Conservation (phyloP, 2,797 vertebrate genomes). For the Myoxocephalus aenaeus region DNA sequence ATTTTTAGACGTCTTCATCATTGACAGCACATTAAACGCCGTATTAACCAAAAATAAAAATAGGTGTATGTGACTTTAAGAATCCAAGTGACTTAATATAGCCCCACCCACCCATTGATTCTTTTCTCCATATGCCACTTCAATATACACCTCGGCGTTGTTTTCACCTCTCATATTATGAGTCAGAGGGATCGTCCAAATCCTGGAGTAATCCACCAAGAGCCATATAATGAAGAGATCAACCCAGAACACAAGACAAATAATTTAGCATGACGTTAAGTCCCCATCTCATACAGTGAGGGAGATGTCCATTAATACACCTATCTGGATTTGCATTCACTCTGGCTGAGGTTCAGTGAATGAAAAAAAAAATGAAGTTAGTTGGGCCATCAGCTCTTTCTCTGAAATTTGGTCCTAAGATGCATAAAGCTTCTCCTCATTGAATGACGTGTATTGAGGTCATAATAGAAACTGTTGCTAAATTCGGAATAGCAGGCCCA, state of each 20-base stretch:
- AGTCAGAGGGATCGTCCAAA: slow-evolving; percentile 83
- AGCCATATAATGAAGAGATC: slow-evolving; percentile 89
- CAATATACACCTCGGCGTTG: slow-evolving; percentile 38
- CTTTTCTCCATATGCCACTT: slow-evolving; percentile 39
- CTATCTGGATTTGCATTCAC: slow-evolving; percentile 82
- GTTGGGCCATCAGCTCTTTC: slow-evolving; percentile 76
- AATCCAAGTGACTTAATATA: slow-evolving; percentile 35
- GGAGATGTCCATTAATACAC: slow-evolving; percentile 84
- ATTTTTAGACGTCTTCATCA: not conserved
- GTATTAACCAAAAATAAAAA: slow-evolving; percentile 9
- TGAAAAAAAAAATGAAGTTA: slow-evolving; percentile 56
- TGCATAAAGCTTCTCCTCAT: slow-evolving; percentile 58
- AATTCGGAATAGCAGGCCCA: slow-evolving; percentile 67
- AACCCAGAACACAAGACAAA: slow-evolving; percentile 85
- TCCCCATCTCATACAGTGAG: slow-evolving; percentile 76
- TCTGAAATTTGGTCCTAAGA: slow-evolving; percentile 22
- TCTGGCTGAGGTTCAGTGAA: slow-evolving; percentile 78
- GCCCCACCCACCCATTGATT: not conserved
- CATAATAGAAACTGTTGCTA: slow-evolving; percentile 57
- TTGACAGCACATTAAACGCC: not conserved
- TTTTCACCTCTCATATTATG: slow-evolving; percentile 80
- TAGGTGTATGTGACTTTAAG: slow-evolving; percentile 10
- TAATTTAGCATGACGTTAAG: slow-evolving; percentile 83
- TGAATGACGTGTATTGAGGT: slow-evolving; percentile 47
- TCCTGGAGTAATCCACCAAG: slow-evolving; percentile 82